Percentiles rank a stretch among this genome's conserved stretches.
Evolutionary conservation across 2,888 invertebrate species (phyloP).

Genomic region (Meteorus colon): DNA sequence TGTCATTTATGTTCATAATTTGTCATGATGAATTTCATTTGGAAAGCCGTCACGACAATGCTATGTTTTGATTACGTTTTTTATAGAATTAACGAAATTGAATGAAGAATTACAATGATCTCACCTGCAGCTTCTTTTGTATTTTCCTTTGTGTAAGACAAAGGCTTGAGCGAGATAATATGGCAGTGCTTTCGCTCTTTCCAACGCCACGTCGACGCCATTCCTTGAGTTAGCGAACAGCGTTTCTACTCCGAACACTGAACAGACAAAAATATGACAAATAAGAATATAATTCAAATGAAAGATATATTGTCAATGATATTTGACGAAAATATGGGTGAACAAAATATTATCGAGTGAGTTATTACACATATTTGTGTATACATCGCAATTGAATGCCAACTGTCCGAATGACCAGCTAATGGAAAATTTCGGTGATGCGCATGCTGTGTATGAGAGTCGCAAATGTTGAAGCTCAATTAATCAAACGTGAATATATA

Average conservation of each 20-base stretch:
- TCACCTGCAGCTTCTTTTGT: conserved; percentile 69
- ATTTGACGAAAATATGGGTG: too few relatives aligned
- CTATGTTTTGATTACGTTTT: not conserved
- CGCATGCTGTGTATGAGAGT: too few relatives aligned
- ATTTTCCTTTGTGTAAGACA: conserved; percentile 68
- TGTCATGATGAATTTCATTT: not conserved
- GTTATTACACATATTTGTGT: too few relatives aligned
- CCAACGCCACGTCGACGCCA: conserved; percentile 72
- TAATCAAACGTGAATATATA: too few relatives aligned
- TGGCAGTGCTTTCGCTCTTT: conserved; percentile 73
- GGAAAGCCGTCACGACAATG: not conserved
- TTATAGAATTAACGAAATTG: not conserved
- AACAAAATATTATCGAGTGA: too few relatives aligned
- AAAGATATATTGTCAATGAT: not conserved
- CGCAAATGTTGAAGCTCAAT: too few relatives aligned
- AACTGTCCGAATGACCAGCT: too few relatives aligned
- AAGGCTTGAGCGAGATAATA: conserved; percentile 70
- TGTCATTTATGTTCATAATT: not conserved
- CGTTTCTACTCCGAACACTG: conserved; percentile 63
- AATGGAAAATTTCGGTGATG: too few relatives aligned
- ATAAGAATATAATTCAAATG: conserved; percentile 15
- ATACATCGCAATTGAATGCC: too few relatives aligned
- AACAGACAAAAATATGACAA: conserved; percentile 45
- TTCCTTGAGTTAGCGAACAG: conserved; percentile 68
- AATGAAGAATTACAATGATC: conserved; percentile 38